phyloP scores from a whole-genome alignment of 2,888 invertebrate species.

The Nephrotoma appendiculata region DNA sequence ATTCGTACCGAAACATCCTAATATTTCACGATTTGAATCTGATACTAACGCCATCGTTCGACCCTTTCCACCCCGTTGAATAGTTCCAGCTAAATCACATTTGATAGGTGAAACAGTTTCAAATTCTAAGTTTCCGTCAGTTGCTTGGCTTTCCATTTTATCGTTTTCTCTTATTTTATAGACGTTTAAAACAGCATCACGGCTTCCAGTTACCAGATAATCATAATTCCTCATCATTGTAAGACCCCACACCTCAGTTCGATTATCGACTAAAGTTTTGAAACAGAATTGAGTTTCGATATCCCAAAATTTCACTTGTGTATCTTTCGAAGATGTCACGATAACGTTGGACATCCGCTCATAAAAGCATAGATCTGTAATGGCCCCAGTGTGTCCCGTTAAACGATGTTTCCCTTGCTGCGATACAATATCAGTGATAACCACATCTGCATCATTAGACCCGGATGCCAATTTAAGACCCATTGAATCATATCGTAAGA shows the following conservation, averaged over 20 bases:
- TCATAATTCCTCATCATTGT: slow-evolving; percentile 61
- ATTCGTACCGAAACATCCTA: slow-evolving; percentile 76
- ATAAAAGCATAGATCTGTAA: slow-evolving; percentile 71
- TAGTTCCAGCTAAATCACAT: slow-evolving; percentile 63
- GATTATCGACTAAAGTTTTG: slow-evolving; percentile 80
- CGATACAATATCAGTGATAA: slow-evolving; percentile 88
- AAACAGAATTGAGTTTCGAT: slow-evolving; percentile 90
- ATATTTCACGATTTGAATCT: slow-evolving; percentile 54
- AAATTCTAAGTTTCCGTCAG: slow-evolving; percentile 31
- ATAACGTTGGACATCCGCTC: slow-evolving; percentile 39
- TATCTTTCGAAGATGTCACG: slow-evolving; percentile 81
- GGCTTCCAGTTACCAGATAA: slow-evolving; percentile 76
- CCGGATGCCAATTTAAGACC: slow-evolving; percentile 84
- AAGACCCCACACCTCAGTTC: slow-evolving; percentile 77
- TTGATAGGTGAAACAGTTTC: slow-evolving; percentile 45
- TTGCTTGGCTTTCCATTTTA: slow-evolving; percentile 35
- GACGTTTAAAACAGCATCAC: slow-evolving; percentile 69
- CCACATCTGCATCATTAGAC: slow-evolving; percentile 76
- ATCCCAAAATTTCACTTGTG: slow-evolving; percentile 95
- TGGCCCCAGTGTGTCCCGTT: slow-evolving; percentile 78
- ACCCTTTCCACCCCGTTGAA: slow-evolving; percentile 65
- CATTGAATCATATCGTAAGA: slow-evolving; percentile 64
- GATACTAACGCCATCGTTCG: slow-evolving; percentile 59
- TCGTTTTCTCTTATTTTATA: slow-evolving; percentile 56
- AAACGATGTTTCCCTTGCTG: slow-evolving; percentile 81